Conservation (phyloP, 2,113 vertebrate genomes). For the Prinia subflava region DNA sequence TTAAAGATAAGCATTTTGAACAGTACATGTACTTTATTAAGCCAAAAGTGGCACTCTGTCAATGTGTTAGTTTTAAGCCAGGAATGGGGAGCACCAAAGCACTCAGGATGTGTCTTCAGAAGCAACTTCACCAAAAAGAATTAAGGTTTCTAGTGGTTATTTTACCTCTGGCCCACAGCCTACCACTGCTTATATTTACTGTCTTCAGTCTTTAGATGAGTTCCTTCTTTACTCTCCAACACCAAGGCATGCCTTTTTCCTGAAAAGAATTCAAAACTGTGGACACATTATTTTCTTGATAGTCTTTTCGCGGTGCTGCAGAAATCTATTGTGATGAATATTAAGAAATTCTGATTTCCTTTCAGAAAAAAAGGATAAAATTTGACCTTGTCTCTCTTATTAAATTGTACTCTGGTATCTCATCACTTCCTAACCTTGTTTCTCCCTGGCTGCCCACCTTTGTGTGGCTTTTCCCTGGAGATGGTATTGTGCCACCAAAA, state of each 20-base stretch:
- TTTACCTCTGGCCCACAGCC: neutral
- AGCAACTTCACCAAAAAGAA: neutral
- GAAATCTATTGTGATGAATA: neutral
- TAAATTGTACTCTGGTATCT: neutral
- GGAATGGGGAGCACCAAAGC: neutral
- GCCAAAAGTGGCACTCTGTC: neutral
- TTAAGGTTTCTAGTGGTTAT: neutral
- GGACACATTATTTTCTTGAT: neutral
- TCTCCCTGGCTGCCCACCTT: neutral
- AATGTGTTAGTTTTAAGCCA: neutral
- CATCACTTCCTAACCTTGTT: neutral
- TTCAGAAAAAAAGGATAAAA: neutral
- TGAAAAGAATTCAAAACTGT: neutral
- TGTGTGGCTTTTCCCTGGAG: neutral
- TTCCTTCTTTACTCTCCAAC: neutral
- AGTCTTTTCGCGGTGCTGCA: neutral
- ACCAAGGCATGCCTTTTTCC: neutral
- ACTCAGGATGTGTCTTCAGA: neutral
- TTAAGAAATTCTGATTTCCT: neutral
- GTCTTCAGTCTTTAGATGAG: neutral
- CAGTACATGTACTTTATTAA: neutral
- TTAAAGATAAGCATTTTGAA: neutral
- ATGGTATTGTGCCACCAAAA: neutral
- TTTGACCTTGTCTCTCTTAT: neutral
- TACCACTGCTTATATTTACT: neutral